Conservation (phyloP, 2,797 vertebrate genomes). For the Mycteria americana region DNA sequence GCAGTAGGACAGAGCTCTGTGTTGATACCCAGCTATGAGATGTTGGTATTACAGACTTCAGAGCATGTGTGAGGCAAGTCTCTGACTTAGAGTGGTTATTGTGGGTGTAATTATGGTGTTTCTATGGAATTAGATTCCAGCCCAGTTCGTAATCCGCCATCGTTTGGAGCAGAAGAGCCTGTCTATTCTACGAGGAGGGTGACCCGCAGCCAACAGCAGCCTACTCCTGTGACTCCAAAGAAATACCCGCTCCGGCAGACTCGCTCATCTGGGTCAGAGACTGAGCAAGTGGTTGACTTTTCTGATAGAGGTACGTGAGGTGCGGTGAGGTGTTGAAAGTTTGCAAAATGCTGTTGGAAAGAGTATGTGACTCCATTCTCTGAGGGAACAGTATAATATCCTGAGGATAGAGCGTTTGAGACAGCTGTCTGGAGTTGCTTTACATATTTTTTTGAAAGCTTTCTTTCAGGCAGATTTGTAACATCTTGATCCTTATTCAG, state of each 20-base stretch:
- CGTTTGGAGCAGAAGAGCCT: slow-evolving; percentile 82
- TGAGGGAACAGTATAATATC: neutral
- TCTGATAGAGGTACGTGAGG: slow-evolving; percentile 80
- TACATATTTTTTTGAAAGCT: neutral
- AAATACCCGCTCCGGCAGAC: slow-evolving; percentile 92
- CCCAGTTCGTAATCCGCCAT: slow-evolving; percentile 76
- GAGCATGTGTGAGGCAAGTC: neutral
- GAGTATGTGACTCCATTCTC: neutral
- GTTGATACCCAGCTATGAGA: neutral
- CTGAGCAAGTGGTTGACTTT: slow-evolving; percentile 85
- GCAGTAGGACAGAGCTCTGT: neutral
- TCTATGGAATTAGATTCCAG: slow-evolving; percentile 75
- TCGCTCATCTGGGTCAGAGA: slow-evolving; percentile 92
- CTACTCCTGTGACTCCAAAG: slow-evolving; percentile 85
- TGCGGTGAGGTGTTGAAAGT: neutral
- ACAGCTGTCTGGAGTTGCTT: neutral
- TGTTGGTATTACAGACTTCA: neutral
- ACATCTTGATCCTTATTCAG: slow-evolving; percentile 64
- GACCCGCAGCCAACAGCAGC: slow-evolving; percentile 94
- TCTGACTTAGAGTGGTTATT: neutral
- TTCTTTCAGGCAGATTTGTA: neutral
- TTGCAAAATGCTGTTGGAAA: neutral
- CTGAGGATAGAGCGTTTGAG: neutral
- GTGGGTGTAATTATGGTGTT: neutral
- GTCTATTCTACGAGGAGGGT: slow-evolving; percentile 88